Conservation (phyloP, 1,140 invertebrate genomes). For the Drosophila miranda region DNA sequence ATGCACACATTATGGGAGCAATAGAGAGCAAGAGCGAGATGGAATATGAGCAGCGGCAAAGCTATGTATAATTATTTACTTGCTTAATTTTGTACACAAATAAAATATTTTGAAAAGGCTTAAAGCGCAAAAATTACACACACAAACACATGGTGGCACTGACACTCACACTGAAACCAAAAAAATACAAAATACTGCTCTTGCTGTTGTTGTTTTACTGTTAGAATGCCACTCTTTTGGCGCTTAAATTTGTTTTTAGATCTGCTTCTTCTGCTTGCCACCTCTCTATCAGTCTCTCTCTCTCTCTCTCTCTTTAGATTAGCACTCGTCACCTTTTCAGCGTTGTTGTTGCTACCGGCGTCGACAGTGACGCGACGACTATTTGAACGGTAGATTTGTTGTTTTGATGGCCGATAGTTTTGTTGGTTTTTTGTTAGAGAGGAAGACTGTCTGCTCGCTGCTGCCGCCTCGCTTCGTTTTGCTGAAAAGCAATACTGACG, state of each 20-base stretch:
- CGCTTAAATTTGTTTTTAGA: constrained; percentile 58
- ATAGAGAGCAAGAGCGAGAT: background rate
- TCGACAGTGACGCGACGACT: constrained; percentile 3
- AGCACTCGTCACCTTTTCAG: constrained; percentile 53
- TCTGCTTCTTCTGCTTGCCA: constrained; percentile 17
- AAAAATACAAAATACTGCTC: constrained; percentile 16
- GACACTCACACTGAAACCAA: background rate
- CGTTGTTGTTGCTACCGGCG: constrained; percentile 20
- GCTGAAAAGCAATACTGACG: constrained; percentile 69
- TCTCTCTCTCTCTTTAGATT: constrained; percentile 5
- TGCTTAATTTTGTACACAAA: constrained; percentile 50
- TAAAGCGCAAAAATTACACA: constrained; percentile 18
- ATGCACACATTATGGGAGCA: background rate
- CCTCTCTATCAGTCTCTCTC: constrained; percentile 33
- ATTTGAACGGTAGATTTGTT: background rate
- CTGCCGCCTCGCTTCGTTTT: constrained; percentile 50
- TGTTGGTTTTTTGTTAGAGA: constrained; percentile 2
- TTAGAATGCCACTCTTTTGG: constrained; percentile 51
- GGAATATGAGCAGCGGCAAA: constrained; percentile 4
- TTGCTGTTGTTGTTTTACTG: constrained; percentile 35
- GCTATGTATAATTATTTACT: constrained; percentile 57
- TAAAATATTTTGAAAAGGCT: constrained; percentile 33
- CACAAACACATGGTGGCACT: constrained; percentile 16
- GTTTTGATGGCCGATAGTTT: constrained; percentile 1
- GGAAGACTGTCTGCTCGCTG: background rate